Evolutionary conservation across 1,140 invertebrate species (phyloP).

Genomic region (Drosophila simulans): DNA sequence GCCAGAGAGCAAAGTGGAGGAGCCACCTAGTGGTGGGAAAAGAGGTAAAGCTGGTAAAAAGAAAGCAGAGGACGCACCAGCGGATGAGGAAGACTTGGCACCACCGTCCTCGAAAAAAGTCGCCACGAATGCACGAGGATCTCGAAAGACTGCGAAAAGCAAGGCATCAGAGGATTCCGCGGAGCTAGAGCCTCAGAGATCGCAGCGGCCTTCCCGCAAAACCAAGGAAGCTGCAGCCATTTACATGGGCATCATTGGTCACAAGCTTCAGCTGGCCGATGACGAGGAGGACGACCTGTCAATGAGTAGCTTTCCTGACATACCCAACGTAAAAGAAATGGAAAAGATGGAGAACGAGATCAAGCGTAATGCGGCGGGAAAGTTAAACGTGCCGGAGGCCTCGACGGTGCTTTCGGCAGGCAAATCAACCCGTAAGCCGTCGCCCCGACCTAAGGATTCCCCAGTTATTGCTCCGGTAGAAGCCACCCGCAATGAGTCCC

Average conservation of each 20-base stretch:
- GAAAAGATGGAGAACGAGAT: conserved; percentile 88
- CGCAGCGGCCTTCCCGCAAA: conserved; percentile 87
- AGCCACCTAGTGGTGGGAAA: conserved; percentile 24
- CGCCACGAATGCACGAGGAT: conserved; percentile 38
- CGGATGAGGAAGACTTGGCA: conserved; percentile 44
- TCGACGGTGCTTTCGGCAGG: conserved; percentile 25
- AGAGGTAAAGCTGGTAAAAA: conserved; percentile 47
- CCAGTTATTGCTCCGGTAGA: conserved; percentile 9
- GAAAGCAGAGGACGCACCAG: conserved; percentile 42
- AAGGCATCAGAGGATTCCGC: conserved; percentile 36
- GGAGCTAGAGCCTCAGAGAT: conserved; percentile 42
- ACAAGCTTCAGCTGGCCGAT: conserved; percentile 87
- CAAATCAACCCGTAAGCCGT: conserved; percentile 38
- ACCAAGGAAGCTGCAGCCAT: conserved; percentile 91
- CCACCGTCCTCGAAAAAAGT: conserved; percentile 60
- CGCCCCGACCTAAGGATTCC: conserved; percentile 21
- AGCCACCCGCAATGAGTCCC: conserved; percentile 5
- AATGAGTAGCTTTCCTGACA: conserved; percentile 88
- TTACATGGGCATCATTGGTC: conserved; percentile 90
- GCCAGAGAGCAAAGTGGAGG: conserved; percentile 23
- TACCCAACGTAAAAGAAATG: conserved; percentile 87
- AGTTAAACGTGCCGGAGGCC: conserved; percentile 40
- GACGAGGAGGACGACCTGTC: conserved; percentile 88
- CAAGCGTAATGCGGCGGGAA: conserved; percentile 85
- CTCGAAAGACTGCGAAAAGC: conserved; percentile 47